Conservation (phyloP, 2,888 invertebrate genomes). For the Apamea epomidion region DNA sequence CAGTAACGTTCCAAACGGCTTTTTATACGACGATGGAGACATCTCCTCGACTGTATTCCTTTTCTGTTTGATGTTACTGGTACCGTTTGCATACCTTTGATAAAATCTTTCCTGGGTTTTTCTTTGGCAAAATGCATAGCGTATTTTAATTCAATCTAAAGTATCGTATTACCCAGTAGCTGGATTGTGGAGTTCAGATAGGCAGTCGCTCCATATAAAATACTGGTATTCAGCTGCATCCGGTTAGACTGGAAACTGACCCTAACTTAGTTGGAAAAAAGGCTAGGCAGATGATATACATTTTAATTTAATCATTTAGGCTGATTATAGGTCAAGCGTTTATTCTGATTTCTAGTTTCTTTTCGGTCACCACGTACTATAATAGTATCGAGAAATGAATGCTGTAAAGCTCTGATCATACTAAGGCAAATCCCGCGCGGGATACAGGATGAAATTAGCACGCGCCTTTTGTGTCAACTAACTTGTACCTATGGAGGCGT, state of each 20-base stretch:
- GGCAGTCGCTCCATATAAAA: too few relatives aligned
- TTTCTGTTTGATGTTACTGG: conserved; percentile 19
- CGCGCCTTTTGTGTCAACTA: not conserved
- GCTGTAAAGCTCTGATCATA: not conserved
- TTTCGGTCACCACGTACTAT: not conserved
- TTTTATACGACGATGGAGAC: conserved; percentile 23
- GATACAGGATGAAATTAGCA: not conserved
- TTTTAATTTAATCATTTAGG: not conserved
- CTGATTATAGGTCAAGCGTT: not conserved
- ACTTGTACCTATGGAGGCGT: not conserved
- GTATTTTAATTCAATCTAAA: not conserved
- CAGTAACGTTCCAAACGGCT: conserved; percentile 29
- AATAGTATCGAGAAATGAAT: not conserved
- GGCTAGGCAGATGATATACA: not conserved
- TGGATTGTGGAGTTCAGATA: too few relatives aligned
- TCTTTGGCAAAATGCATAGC: not conserved
- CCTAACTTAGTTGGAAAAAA: too few relatives aligned
- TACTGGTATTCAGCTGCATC: too few relatives aligned
- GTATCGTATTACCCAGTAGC: too few relatives aligned
- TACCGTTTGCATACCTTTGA: not conserved
- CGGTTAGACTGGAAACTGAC: too few relatives aligned
- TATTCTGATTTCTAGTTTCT: not conserved
- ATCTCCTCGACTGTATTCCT: conserved; percentile 18
- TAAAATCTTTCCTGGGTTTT: not conserved
- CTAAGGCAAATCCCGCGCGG: not conserved